A percentile compares a stretch with the other conserved stretches of the same genome.
Conservation (phyloP, 2,888 invertebrate genomes). For the Pseudanteris insignis region DNA sequence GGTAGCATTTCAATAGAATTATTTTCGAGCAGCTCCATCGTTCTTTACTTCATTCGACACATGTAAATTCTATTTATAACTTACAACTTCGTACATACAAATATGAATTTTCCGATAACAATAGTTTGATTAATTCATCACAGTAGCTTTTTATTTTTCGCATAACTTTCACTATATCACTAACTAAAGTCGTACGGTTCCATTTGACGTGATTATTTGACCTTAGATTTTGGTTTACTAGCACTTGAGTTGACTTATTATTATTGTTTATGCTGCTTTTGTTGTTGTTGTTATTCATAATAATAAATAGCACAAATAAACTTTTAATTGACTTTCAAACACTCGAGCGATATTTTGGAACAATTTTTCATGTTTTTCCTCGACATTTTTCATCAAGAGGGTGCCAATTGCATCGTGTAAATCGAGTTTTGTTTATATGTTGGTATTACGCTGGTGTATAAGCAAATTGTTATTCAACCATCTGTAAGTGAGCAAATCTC, state of each 20-base stretch:
- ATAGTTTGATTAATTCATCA: conserved; percentile 50
- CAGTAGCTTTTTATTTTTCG: conserved; percentile 56
- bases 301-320: conserved; percentile 9
- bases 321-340: conserved; percentile 11
- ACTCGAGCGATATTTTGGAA: conserved; percentile 20
- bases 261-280: too few relatives aligned
- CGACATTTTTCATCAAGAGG: conserved; percentile 6
- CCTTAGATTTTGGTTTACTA: conserved; percentile 30
- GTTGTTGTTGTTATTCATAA: too few relatives aligned
- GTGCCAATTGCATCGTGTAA: too few relatives aligned
- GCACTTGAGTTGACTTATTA: too few relatives aligned
- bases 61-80: too few relatives aligned
- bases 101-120: conserved; percentile 4
- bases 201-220: too few relatives aligned
- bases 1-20: conserved; percentile 63
- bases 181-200: too few relatives aligned
- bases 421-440: background rate
- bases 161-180: conserved; percentile 52
- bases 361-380: conserved; percentile 15
- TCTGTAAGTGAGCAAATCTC: conserved; percentile 12
- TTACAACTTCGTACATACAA: conserved; percentile 1
- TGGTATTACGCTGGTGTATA: conserved; percentile 3
- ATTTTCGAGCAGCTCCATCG: conserved; percentile 62
- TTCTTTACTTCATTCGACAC: background rate
- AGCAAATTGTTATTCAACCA: conserved; percentile 7